Evolutionary conservation across 2,797 vertebrate species (phyloP).

Genomic region (Squalus acanthias): DNA sequence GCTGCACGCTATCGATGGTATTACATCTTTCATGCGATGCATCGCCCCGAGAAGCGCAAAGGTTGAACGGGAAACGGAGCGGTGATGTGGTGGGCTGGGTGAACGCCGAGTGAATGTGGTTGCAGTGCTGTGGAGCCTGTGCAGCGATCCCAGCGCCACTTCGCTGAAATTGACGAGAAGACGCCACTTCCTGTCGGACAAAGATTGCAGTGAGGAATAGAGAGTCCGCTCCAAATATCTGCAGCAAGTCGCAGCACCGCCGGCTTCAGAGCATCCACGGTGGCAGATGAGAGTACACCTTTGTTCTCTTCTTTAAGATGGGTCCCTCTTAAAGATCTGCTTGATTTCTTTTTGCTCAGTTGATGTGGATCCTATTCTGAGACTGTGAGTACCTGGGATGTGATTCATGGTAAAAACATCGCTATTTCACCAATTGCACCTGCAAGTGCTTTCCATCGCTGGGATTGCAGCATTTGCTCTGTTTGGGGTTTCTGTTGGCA

Average conservation of each 20-base stretch:
- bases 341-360: constrained; percentile 9
- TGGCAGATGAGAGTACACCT: neutral
- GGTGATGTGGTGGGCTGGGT: neutral
- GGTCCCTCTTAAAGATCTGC: neutral
- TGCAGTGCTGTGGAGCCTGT: neutral
- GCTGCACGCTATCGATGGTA: neutral
- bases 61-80: neutral
- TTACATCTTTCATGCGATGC: neutral
- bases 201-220: neutral
- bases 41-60: neutral
- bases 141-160: neutral
- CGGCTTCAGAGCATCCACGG: neutral
- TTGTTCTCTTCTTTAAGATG: neutral
- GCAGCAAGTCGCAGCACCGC: constrained; percentile 35
- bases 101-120: neutral
- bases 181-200: constrained; percentile 39
- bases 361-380: constrained; percentile 37
- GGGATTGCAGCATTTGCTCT: neutral
- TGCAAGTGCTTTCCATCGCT: neutral
- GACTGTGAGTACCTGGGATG: constrained; percentile 40
- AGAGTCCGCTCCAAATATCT: constrained; percentile 20
- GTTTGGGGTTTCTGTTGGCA: neutral
- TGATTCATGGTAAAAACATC: neutral
- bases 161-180: constrained; percentile 1
- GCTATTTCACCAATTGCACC: neutral